Conservation (phyloP, 2,888 invertebrate species). For the Idaea aversata region DNA sequence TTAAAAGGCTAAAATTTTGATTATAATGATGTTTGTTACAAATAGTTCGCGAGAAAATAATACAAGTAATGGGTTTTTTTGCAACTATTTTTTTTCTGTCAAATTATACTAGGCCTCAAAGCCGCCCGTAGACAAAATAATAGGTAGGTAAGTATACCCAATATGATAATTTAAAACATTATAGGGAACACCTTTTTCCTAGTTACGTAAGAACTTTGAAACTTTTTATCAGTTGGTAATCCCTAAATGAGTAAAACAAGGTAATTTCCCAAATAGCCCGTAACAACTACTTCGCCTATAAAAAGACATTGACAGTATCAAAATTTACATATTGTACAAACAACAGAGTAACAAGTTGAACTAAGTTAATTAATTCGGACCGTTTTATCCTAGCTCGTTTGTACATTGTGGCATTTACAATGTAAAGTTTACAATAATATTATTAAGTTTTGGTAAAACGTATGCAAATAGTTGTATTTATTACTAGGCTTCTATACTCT, state of each 20-base stretch:
- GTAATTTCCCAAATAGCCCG: background rate
- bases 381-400: background rate
- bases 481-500: too few species aligned
- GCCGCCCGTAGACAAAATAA: too few species aligned
- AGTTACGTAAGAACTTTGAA: background rate
- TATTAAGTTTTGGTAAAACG: background rate
- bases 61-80: too few species aligned
- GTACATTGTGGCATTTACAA: background rate
- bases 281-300: background rate
- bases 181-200: background rate
- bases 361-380: background rate
- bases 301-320: slow-evolving; percentile 1
- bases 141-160: too few species aligned
- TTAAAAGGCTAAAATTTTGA: too few species aligned
- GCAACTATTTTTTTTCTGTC: too few species aligned
- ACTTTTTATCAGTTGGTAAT: background rate
- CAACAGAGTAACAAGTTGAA: background rate
- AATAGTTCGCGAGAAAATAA: too few species aligned
- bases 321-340: background rate
- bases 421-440: background rate
- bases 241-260: background rate
- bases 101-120: too few species aligned
- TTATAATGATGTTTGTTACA: too few species aligned
- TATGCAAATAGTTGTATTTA: too few species aligned
- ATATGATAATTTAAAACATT: background rate